Base-by-base conservation (phyloP, 2,113 vertebrate genomes). In the Pomatorhinus ruficollis region DNA sequence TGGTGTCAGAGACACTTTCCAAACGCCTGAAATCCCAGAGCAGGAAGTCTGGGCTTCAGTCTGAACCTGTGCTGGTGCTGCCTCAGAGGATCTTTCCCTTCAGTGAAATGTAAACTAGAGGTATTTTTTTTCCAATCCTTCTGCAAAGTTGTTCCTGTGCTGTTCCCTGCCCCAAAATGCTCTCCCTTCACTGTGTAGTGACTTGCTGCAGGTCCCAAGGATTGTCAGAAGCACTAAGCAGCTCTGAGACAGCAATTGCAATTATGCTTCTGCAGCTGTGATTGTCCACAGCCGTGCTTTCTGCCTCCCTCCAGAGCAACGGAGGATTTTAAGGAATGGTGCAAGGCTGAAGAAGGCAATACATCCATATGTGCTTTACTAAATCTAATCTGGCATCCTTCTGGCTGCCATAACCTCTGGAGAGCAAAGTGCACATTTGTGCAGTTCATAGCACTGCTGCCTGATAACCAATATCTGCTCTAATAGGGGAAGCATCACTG, bases 381-480 rank as follows among this genome's bases (percentile, higher is more conserved):
- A 83, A 92, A 89, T 78, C 56, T 71, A 64, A 84, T 78, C 89
- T 94, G 96, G 89, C 95, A 63, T 91, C 91, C 88, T 93, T 89
- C 69, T 96, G 94, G 80, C 83, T 94, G 79, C 63, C 56, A 37
- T 16, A 78, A 83, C 80, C 81, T 64, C 80, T 25, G 60, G 82
- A 74, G 89, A 89, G 90, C 86, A 97, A 92, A 93, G 96, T 83
- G 89, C 93, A 93, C 89, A 3, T 81, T 89, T 70, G 86, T 44
- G 89, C 86, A 60, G 65, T 39, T 81, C 30, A 1, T 64, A 39
- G 85, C 12, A 1, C 31, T 75, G 90, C 90, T 82, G 86, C 80
- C 72, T 87, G 91, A 87, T 95, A 90, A 71, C 52, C 64, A 42
- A 3, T 95, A 66, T 35, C 83, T 87, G 68, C 21, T 54, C 56